These are phyloP conservation scores for Melanotaenia maccullochi DNA, from an alignment of 2,797 vertebrate genomes.

Conservation along the genomic window DNA sequence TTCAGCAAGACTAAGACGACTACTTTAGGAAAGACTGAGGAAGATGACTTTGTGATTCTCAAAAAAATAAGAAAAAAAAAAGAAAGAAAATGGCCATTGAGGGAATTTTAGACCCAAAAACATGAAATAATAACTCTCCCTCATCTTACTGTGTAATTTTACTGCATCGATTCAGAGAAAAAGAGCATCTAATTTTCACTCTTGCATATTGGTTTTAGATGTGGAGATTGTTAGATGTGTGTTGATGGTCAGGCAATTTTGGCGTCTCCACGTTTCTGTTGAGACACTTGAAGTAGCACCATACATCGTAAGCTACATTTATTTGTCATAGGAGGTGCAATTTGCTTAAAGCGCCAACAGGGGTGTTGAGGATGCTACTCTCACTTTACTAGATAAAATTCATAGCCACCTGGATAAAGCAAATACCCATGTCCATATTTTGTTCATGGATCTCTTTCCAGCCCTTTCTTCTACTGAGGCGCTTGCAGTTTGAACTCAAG, in stretches of 20 bases:
- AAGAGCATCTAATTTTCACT: conserved; percentile 38
- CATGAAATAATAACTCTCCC: conserved; percentile 29
- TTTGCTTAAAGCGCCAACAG: too few species aligned
- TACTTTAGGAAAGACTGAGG: conserved; percentile 9
- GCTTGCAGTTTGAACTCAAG: too few species aligned
- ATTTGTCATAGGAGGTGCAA: conserved; percentile 68
- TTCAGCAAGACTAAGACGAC: conserved; percentile 14
- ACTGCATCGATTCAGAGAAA: conserved; percentile 28
- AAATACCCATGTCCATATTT: too few species aligned
- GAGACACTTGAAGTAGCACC: conserved; percentile 62
- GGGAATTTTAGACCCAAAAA: conserved; percentile 46
- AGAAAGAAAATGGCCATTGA: conserved; percentile 18
- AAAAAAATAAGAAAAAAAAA: neutral
- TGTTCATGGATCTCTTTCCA: too few species aligned
- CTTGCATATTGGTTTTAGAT: conserved; percentile 24
- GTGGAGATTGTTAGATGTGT: conserved; percentile 58
- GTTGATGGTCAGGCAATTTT: conserved; percentile 54
- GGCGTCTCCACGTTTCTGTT: conserved; percentile 51
- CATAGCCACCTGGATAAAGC: too few species aligned
- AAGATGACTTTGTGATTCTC: conserved; percentile 30
- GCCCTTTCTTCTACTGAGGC: too few species aligned
- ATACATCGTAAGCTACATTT: conserved; percentile 49
- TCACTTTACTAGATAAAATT: too few species aligned
- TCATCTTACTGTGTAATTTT: conserved; percentile 33
- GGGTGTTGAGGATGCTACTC: too few species aligned